Base-by-base conservation (phyloP, 1,140 invertebrate genomes). In the Mesaphorura yosii region DNA sequence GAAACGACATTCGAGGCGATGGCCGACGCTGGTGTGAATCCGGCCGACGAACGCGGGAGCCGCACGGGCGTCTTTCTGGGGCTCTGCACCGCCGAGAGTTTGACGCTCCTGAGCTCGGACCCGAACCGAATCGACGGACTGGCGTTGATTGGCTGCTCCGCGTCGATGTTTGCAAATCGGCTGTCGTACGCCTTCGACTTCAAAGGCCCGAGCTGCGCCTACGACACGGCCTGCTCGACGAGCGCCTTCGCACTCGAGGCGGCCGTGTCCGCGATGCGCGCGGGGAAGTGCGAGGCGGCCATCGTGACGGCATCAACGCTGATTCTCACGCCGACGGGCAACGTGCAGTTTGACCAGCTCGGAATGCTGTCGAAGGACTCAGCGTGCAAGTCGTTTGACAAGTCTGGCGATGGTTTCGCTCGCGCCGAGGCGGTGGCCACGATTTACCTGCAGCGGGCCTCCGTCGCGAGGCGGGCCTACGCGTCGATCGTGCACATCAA, bases 361-460 rank as follows among this genome's bases (percentile, higher is more conserved):
- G 49, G 49, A 22, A 51, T 51, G 49, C 23, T 51, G 23, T 12
- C 51, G 5, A 14, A 22, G 12, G 40, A 53, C 23, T 12, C 39
- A 5, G 26, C 22, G 14, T 38, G 39, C 15, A 46, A 38, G n/a
- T 15, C 49, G n/a, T 51, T 51, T 47, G 49, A 51, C 19, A 12
- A 19, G 6, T 12, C 10, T 10, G 70, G 95, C 5, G 70, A 76
- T 66, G 80, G 79, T 2, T 82, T 80, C 62, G 76, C 72, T 27
- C 67, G 78, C 42, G 76, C 76, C 60, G 79, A 81, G 71, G 80
- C 86, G 1, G 75, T 93, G 14, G 76, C 75, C 14, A 80, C 81
- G 0, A 68, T 90, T 34, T 82, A 86, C 57, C 66, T 97, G 5
- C 91, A 96, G 68, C 87, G 85, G 64, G 74, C 79, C 1, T 80